phyloP scores from a whole-genome alignment of 2,888 invertebrate species.

The Orchesella flavescens region DNA sequence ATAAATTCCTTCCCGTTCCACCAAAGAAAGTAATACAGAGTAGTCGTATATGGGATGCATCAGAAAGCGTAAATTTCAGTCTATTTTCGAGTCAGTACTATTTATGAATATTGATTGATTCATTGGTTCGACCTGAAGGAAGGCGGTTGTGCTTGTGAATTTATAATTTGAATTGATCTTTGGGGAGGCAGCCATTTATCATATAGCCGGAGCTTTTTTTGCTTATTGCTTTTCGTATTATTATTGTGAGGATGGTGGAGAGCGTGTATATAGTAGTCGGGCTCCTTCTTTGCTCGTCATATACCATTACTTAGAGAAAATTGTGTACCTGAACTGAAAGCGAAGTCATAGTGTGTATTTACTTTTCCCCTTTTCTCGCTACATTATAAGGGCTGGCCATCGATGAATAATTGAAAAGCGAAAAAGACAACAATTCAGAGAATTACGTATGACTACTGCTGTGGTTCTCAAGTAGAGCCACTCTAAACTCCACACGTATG shows the following conservation, averaged over 20 bases:
- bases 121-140: conserved; percentile 47
- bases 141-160: conserved; percentile 65
- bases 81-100: conserved; percentile 29
- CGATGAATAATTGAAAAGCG: conserved; percentile 69
- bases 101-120: conserved; percentile 65
- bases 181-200: conserved; percentile 49
- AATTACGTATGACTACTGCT: conserved; percentile 39
- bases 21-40: too few relatives aligned
- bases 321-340: conserved; percentile 32
- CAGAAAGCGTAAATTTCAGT: conserved; percentile 16
- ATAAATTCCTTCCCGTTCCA: too few relatives aligned
- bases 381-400: conserved; percentile 70
- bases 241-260: too few relatives aligned
- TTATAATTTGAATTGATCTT: conserved; percentile 68
- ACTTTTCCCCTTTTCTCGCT: conserved; percentile 61
- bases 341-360: conserved; percentile 55
- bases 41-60: too few relatives aligned
- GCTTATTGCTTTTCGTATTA: conserved; percentile 29
- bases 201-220: conserved; percentile 23
- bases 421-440: conserved; percentile 58
- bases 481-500: not conserved
- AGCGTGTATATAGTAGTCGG: not conserved
- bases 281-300: too few relatives aligned
- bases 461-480: too few relatives aligned
- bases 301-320: conserved; percentile 25